These are phyloP conservation scores for Actinemys pallida DNA, from an alignment of 2,113 vertebrate genomes.

Conservation along the genomic window DNA sequence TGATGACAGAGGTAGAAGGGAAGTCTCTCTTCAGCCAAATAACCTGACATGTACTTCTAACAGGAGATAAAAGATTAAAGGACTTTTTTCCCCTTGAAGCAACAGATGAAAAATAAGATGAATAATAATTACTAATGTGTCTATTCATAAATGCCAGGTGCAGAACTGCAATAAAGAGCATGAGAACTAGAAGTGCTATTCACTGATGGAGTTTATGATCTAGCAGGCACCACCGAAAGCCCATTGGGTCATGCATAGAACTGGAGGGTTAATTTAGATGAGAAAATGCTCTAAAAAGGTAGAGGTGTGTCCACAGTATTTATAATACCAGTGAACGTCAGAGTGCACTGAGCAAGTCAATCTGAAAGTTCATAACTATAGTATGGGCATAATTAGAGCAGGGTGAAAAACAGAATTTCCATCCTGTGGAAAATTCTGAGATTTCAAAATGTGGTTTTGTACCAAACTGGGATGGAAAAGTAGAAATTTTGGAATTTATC, in stretches of 20 bases:
- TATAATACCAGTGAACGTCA: too few relatives aligned
- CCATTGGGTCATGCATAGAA: slow-evolving; percentile 30
- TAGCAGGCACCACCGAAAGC: background rate
- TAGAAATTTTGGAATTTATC: background rate
- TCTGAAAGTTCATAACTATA: too few relatives aligned
- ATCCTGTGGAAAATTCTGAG: background rate
- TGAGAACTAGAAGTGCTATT: slow-evolving; percentile 38
- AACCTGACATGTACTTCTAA: slow-evolving; percentile 55
- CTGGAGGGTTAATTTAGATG: background rate
- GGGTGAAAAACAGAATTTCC: too few relatives aligned
- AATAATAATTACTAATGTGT: slow-evolving; percentile 70
- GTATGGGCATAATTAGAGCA: too few relatives aligned
- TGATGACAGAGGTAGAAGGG: slow-evolving; percentile 32
- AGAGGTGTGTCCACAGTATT: too few relatives aligned
- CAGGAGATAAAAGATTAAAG: slow-evolving; percentile 70
- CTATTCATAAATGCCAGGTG: slow-evolving; percentile 52
- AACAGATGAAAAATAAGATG: slow-evolving; percentile 70
- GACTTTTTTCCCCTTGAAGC: slow-evolving; percentile 55
- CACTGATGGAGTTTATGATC: slow-evolving; percentile 60
- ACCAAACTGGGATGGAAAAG: background rate
- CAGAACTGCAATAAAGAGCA: slow-evolving; percentile 26
- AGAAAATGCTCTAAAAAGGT: background rate
- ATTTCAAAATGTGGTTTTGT: background rate
- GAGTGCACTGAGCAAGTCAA: too few relatives aligned
- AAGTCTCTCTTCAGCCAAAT: slow-evolving; percentile 62